These are phyloP conservation scores for Hemichromis elongatus DNA, from an alignment of 2,113 vertebrate species.

Conservation along the genomic window DNA sequence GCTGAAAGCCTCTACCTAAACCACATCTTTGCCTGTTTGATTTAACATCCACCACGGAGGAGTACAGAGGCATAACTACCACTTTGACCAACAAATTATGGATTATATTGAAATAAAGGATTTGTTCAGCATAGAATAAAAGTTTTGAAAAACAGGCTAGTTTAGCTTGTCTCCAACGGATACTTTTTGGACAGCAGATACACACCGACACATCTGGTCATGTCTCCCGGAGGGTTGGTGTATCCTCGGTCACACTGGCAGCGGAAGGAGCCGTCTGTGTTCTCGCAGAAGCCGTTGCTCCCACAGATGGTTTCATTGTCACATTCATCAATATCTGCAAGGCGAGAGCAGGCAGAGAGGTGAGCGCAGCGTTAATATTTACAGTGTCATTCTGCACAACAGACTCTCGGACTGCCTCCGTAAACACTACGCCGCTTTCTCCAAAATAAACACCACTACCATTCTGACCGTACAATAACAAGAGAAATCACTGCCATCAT, in stretches of 20 bases:
- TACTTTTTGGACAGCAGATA: background rate
- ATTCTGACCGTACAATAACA: conserved; percentile 33
- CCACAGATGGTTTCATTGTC: conserved; percentile 72
- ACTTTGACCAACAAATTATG: background rate
- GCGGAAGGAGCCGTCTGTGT: conserved; percentile 71
- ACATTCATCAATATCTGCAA: conserved; percentile 74
- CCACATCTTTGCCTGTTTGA: background rate
- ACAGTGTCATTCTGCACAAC: background rate
- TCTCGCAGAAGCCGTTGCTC: conserved; percentile 73
- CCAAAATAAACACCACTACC: conserved; percentile 35
- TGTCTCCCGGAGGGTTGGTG: conserved; percentile 53
- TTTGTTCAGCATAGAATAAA: background rate
- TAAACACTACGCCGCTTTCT: background rate
- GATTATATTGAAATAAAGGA: background rate
- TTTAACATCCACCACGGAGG: background rate
- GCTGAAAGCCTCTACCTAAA: background rate
- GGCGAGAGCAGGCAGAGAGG: background rate
- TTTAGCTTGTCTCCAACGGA: background rate
- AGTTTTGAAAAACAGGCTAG: background rate
- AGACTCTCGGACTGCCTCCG: background rate
- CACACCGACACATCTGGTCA: conserved; percentile 69
- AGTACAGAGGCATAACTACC: background rate
- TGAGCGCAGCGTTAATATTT: conserved; percentile 33
- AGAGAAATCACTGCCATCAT: conserved; percentile 33
- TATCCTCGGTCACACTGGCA: conserved; percentile 75